Evolutionary conservation across 1,140 invertebrate species (phyloP), one percentile per base, ranked within the genome.

Genomic region (Mycetomoellerius zeteki): DNA sequence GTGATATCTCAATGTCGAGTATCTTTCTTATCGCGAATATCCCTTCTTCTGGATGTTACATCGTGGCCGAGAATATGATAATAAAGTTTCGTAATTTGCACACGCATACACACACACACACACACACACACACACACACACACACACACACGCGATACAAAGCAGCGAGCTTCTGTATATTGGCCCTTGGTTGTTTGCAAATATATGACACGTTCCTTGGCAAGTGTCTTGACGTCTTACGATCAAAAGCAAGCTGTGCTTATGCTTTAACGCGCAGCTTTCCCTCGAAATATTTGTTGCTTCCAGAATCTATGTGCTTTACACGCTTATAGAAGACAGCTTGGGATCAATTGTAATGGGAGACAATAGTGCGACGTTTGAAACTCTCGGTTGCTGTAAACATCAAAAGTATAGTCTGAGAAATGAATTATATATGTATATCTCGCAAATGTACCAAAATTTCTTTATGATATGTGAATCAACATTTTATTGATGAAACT

Each of bases 161-260:
- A 27, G 78, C 78, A 75, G 54, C 67, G 80, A 73, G 80, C 54
- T 73, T 73, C 19, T 60, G 24, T 72, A 87, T 50, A 65, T 85
- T 33, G 86, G 33, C 65, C 87, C 43, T 88, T 47, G 62, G 19
- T 77, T 88, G 37, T 85, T 62, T 65, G 88, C 88, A 73, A 64
- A 82, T 47, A 82, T 69, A 82, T 67, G 30, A 86, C 58, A 88
- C 81, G 58, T 84, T 78, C n/a, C 54, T 75, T 80, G 81, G 87
- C 87, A 52, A 80, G 82, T 86, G 33, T 86, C 88, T 89, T 81
- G 75, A 86, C 64, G 73, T 88, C 87, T 88, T 86, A 78, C 88
- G 47, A 76, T 72, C 33, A 65, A 30, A 50, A 64, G 64, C 76
- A 16, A 89, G 77, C 50, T 76, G 7, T 65, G 88, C 85, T 88